phyloP scores from a whole-genome alignment of 2,888 invertebrate genomes.

The Agrilus biguttatus region DNA sequence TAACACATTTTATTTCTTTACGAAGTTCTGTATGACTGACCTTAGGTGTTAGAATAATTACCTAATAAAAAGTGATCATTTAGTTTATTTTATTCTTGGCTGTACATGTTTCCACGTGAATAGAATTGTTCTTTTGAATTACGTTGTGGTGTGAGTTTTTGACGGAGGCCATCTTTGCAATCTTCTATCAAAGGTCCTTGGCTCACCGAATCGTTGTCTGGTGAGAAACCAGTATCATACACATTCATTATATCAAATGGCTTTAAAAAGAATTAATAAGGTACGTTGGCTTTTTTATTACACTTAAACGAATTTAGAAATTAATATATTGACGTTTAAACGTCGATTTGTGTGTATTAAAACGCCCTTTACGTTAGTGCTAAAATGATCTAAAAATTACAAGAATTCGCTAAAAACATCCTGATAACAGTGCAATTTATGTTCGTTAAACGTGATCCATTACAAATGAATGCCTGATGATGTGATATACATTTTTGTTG shows the following conservation, averaged over 20 bases:
- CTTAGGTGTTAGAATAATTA: too few relatives aligned
- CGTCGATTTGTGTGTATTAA: constrained; percentile 19
- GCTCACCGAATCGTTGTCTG: constrained; percentile 72
- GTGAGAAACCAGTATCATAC: constrained; percentile 63
- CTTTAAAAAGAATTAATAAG: constrained; percentile 96
- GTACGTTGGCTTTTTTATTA: constrained; percentile 42
- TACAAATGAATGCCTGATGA: too few relatives aligned
- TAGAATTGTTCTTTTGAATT: constrained; percentile 35
- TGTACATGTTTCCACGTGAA: too few relatives aligned
- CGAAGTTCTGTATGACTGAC: too few relatives aligned
- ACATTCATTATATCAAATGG: constrained; percentile 64
- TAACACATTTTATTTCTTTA: too few relatives aligned
- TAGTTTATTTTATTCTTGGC: too few relatives aligned
- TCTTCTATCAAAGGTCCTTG: constrained; percentile 76
- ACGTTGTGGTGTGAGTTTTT: constrained; percentile 63
- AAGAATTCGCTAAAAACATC: constrained; percentile 29
- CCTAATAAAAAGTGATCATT: too few relatives aligned
- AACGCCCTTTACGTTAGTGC: constrained; percentile 44
- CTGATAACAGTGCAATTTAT: too few relatives aligned
- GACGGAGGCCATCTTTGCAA: constrained; percentile 75
- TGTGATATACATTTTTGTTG: too few relatives aligned
- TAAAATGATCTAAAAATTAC: constrained; percentile 52
- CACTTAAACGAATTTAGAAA: too few relatives aligned
- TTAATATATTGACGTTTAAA: constrained; percentile 10
- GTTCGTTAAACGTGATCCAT: too few relatives aligned